These are phyloP conservation scores for Hyphantria cunea DNA, from an alignment of 1,140 invertebrate genomes.

Conservation along the genomic window DNA sequence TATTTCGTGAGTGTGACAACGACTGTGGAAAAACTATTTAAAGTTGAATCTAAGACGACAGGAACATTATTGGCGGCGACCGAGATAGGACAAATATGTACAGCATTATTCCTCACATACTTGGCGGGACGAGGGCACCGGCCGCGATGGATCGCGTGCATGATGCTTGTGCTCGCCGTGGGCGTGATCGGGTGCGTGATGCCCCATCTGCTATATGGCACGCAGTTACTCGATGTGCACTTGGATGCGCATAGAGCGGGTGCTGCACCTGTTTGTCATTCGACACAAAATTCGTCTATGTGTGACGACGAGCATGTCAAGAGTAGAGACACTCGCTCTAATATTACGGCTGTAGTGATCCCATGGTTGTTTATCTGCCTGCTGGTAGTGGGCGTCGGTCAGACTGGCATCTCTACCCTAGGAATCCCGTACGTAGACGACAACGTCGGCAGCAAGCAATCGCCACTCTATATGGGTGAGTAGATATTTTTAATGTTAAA, in stretches of 20 bases:
- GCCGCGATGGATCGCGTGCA: constrained; percentile 97
- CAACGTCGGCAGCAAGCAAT: constrained; percentile 95
- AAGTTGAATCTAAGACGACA: constrained; percentile 96
- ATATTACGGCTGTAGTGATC: constrained; percentile 90
- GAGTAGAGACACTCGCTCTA: constrained; percentile 84
- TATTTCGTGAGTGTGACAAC: constrained; percentile 98
- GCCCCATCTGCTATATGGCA: constrained; percentile 91
- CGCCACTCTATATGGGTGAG: constrained; percentile 96
- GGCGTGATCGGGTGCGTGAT: constrained; percentile 94
- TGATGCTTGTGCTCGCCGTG: constrained; percentile 94
- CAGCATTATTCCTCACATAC: constrained; percentile 94
- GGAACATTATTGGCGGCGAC: constrained; percentile 96
- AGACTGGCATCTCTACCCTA: constrained; percentile 95
- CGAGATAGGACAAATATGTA: constrained; percentile 96
- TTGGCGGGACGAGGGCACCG: constrained; percentile 96
- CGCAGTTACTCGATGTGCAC: constrained; percentile 86
- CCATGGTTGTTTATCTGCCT: constrained; percentile 94
- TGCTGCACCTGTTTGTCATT: constrained; percentile 57
- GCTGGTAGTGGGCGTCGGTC: constrained; percentile 94
- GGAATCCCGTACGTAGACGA: constrained; percentile 97
- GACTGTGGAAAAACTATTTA: constrained; percentile 97
- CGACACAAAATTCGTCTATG: constrained; percentile 47
- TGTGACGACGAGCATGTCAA: constrained; percentile 67
- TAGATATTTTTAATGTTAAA: constrained; percentile 24
- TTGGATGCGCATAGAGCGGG: constrained; percentile 81